Percentiles rank a stretch among this genome's conserved stretches.
Evolutionary conservation across 2,797 vertebrate species (phyloP).

Genomic region (Buphagus erythrorhynchus): DNA sequence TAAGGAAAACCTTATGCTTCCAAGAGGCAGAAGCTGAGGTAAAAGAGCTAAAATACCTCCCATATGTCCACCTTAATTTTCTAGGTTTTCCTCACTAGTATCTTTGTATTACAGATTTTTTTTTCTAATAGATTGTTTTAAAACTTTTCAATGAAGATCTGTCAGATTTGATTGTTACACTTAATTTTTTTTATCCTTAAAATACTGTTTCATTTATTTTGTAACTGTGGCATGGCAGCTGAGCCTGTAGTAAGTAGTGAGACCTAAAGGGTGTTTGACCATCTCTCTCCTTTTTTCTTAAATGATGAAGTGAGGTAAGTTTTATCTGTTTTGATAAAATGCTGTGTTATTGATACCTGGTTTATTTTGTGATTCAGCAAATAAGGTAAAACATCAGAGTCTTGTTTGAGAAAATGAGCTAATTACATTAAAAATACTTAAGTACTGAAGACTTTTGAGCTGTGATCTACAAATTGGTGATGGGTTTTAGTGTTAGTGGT

Average conservation of each 20-base stretch:
- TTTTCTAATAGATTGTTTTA: neutral
- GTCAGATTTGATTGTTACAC: neutral
- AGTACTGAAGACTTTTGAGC: neutral
- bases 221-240: neutral
- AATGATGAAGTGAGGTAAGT: neutral
- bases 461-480: neutral
- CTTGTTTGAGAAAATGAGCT: neutral
- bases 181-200: neutral
- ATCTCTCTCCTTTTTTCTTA: neutral
- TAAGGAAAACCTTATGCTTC: neutral
- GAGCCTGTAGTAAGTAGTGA: neutral
- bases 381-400: neutral
- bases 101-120: neutral
- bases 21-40: neutral
- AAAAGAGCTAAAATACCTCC: neutral
- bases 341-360: neutral
- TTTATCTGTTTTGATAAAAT: neutral
- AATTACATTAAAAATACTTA: neutral
- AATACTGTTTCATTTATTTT: neutral
- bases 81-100: neutral
- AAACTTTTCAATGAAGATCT: neutral
- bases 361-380: neutral
- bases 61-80: neutral
- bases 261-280: neutral
- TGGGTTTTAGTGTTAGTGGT: neutral